A percentile compares a stretch with the other conserved stretches of the same genome.
Conservation (phyloP, 2,888 invertebrate species). For the Nudaria mundana region DNA sequence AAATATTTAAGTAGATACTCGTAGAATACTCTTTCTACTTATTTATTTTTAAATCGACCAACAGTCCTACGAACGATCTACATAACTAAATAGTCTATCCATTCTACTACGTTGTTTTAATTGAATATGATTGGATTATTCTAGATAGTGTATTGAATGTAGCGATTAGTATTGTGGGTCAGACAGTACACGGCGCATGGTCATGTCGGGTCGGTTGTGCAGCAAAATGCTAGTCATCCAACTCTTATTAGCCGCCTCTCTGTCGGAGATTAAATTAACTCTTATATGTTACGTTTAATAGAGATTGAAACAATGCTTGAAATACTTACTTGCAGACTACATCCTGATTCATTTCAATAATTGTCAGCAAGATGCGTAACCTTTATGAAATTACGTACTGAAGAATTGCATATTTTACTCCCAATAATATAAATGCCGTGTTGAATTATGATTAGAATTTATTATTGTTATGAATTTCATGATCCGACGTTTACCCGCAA, state of each 20-base stretch:
- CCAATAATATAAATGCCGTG: no score
- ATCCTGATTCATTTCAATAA: not conserved
- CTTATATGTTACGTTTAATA: slow-evolving; percentile 62
- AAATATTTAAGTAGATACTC: no score
- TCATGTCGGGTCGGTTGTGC: slow-evolving; percentile 47
- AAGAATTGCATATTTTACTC: no score
- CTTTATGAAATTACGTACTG: not conserved
- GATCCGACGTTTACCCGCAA: no score
- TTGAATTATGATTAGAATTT: no score
- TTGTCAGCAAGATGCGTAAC: not conserved
- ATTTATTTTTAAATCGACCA: not conserved
- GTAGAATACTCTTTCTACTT: no score
- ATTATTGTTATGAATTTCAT: no score
- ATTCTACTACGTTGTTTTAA: slow-evolving; percentile 17
- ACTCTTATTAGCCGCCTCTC: slow-evolving; percentile 68
- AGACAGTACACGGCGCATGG: slow-evolving; percentile 50
- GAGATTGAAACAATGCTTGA: slow-evolving; percentile 57
- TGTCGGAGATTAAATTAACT: slow-evolving; percentile 72
- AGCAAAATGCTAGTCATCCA: slow-evolving; percentile 66
- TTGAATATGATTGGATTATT: slow-evolving; percentile 23
- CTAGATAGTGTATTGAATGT: slow-evolving; percentile 38
- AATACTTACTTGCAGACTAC: slow-evolving; percentile 5
- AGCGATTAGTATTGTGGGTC: slow-evolving; percentile 46
- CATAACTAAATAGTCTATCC: slow-evolving; percentile 13
- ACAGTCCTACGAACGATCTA: no score